These are phyloP conservation scores for Rallus crepitans DNA, from an alignment of 2,797 vertebrate genomes.

Conservation along the genomic window DNA sequence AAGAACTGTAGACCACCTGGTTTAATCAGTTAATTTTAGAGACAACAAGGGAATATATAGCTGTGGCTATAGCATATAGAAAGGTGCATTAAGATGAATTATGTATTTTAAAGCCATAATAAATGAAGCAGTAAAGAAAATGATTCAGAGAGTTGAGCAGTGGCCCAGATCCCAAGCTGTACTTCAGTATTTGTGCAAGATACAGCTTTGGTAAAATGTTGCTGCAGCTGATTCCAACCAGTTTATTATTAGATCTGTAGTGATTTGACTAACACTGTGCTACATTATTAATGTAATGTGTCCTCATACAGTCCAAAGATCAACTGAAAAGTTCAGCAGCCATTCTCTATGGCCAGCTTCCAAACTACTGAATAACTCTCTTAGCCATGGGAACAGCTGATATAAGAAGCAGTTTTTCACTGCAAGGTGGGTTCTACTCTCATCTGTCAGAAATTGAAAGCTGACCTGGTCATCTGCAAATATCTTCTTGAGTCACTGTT, in stretches of 20 bases:
- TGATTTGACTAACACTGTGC: not conserved
- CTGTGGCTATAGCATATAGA: not conserved
- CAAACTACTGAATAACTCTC: not conserved
- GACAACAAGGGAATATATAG: not conserved
- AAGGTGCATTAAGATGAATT: not conserved
- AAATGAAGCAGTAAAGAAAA: not conserved
- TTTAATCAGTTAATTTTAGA: constrained; percentile 26
- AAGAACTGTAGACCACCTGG: not conserved
- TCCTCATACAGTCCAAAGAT: not conserved
- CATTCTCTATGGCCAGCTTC: not conserved
- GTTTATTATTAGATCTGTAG: not conserved
- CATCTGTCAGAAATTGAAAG: not conserved
- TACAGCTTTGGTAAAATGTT: not conserved
- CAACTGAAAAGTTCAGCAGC: not conserved
- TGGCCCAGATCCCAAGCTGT: not conserved
- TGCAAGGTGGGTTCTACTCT: not conserved
- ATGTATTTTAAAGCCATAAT: not conserved
- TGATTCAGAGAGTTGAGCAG: not conserved
- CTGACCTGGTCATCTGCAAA: not conserved
- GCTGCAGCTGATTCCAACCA: not conserved
- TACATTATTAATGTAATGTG: not conserved
- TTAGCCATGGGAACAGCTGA: not conserved
- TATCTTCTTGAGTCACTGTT: not conserved
- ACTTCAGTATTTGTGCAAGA: not conserved
- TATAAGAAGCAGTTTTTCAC: not conserved